A percentile compares a stretch with the other conserved stretches of the same genome.
Conservation (phyloP, 2,797 vertebrate genomes). For the Odontamblyopus rebecca region DNA sequence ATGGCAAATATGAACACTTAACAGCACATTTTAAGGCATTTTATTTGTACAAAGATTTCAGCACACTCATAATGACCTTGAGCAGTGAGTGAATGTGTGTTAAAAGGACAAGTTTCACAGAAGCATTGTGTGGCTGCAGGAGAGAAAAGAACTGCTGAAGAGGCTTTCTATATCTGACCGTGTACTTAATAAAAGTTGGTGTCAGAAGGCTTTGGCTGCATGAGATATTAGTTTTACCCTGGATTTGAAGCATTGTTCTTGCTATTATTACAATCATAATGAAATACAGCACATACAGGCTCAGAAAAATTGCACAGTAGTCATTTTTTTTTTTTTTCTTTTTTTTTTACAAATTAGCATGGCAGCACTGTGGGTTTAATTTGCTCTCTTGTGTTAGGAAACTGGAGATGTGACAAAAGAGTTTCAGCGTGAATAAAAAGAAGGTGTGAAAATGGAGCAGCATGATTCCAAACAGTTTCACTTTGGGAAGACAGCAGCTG, state of each 20-base stretch:
- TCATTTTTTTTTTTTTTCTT: not conserved
- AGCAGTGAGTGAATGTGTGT: slow-evolving; percentile 36
- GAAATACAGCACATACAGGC: not conserved
- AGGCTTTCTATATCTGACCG: slow-evolving; percentile 58
- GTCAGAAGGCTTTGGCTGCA: slow-evolving; percentile 40
- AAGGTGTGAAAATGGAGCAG: not conserved
- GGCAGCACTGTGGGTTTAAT: not conserved
- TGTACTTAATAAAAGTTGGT: slow-evolving; percentile 61
- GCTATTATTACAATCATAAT: slow-evolving; percentile 16
- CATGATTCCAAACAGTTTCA: not conserved
- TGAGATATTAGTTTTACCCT: slow-evolving; percentile 27
- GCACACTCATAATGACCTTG: slow-evolving; percentile 47
- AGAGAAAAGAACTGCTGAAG: slow-evolving; percentile 59
- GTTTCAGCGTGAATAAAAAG: not conserved
- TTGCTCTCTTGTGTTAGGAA: not conserved
- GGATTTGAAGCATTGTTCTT: slow-evolving; percentile 36
- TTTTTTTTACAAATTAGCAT: too few species aligned
- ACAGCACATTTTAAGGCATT: not conserved
- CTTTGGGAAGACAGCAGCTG: not conserved
- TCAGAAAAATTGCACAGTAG: slow-evolving; percentile 3
- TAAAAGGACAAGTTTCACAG: slow-evolving; percentile 54
- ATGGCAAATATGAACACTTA: not conserved
- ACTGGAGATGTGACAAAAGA: not conserved
- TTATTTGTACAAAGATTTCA: slow-evolving; percentile 9
- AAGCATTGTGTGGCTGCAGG: slow-evolving; percentile 45